phyloP scores from a whole-genome alignment of 2,888 invertebrate species.

The Drosophila pseudotakahashii region DNA sequence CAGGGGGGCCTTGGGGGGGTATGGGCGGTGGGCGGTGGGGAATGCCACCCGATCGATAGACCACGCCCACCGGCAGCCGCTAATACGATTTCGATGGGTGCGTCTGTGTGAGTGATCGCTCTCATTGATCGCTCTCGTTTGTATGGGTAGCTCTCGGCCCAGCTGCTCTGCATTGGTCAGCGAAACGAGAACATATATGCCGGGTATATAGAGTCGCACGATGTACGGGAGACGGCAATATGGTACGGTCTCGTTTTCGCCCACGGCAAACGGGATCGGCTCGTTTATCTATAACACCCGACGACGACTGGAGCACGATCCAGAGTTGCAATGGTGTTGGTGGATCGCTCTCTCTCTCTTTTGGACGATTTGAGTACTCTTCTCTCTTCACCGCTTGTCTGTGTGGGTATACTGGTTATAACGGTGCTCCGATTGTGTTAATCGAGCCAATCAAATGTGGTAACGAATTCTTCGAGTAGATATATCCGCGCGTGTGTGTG shows the following conservation, averaged over 20 bases:
- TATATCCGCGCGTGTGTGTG: constrained; percentile 6
- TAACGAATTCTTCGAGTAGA: constrained; percentile 45
- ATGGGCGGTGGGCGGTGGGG: constrained; percentile 18
- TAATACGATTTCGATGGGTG: constrained; percentile 42
- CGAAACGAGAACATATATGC: constrained; percentile 78
- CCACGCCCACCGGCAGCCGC: constrained; percentile 62
- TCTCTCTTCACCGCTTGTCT: constrained; percentile 8
- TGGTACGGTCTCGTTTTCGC: constrained; percentile 55
- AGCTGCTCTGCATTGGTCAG: constrained; percentile 83
- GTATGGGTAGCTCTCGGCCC: constrained; percentile 49
- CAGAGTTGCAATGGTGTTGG: constrained; percentile 21
- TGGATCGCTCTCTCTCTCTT: constrained; percentile 40
- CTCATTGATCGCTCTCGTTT: constrained; percentile 47
- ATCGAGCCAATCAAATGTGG: constrained; percentile 82
- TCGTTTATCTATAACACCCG: constrained; percentile 64
- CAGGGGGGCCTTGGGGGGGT: constrained; percentile 43
- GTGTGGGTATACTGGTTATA: constrained; percentile 69
- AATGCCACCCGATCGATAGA: constrained; percentile 61
- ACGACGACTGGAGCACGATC: constrained; percentile 53
- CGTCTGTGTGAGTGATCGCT: constrained; percentile 36
- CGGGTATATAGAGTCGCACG: constrained; percentile 45
- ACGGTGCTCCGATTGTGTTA: constrained; percentile 82
- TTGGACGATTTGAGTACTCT: background rate
- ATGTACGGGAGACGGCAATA: constrained; percentile 43
- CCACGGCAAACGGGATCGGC: constrained; percentile 38